Evolutionary conservation across 2,888 invertebrate genomes (phyloP), one percentile per base, ranked within the genome.

Genomic region (Microctonus brassicae): DNA sequence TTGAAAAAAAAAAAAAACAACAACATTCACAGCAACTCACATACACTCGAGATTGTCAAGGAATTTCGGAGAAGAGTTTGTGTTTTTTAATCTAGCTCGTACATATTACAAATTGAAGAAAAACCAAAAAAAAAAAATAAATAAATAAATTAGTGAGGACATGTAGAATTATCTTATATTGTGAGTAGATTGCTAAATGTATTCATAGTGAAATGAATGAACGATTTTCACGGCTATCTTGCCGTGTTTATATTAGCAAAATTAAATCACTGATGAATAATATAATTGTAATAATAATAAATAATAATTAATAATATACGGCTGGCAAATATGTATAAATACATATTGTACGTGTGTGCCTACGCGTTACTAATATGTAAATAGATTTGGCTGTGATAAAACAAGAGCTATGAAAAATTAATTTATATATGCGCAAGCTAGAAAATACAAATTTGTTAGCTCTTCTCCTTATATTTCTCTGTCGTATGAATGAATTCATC

Each of bases 381-480:
- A 66, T 71, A 71, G 71, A 71, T 71, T 67, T 71, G 71, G 71
- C 71, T 71, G 71, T 71, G 71, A 71, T 71, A 70, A 67, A 71
- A 71, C 36, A 24, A 39, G 60, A 66, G 55, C 53, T 61, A 22
- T 36, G 39, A 33, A 64, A 69, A 64, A 42, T 57, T 53, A 62
- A 53, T 69, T 63, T 63, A 58, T 55, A 53, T 58, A 58, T 64
- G 57, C 64, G 65, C 47, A 29, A 57, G 65, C 70, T 65, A 61
- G 60, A 64, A 52, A 55, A 36, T 42, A 24, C 36, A 64, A 63
- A 55, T 26, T 70, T 70, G 60, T 53, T 34, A 17, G 34, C 70
- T 70, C 70, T 70, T 70, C 70, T 70, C 70, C 65, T 70, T 29
- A 64, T 20, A 57, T 70, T 65, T 70, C 60, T 47, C 22, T 22